Evolutionary conservation across 2,888 invertebrate genomes (phyloP).

Genomic region (Tenodera sinensis): DNA sequence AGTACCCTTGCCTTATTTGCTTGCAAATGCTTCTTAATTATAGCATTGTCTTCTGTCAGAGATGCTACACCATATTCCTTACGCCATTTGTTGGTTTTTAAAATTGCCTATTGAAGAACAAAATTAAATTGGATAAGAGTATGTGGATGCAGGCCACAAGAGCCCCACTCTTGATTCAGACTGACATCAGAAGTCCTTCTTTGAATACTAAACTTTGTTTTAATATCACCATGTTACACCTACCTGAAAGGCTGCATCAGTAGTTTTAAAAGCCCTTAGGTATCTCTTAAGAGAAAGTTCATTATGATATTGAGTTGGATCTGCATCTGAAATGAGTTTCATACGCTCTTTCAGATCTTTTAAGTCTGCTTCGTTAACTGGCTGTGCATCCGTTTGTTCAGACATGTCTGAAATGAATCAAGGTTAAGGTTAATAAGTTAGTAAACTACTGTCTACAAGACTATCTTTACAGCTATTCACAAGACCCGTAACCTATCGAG

Average conservation of each 20-base stretch:
- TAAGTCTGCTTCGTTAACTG: conserved; percentile 61
- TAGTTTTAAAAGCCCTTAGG: conserved; percentile 68
- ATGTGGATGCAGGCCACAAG: too few relatives aligned
- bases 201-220: not conserved
- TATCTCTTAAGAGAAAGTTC: conserved; percentile 69
- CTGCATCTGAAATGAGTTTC: conserved; percentile 68
- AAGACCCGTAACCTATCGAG: too few relatives aligned
- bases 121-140: not conserved
- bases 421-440: not conserved
- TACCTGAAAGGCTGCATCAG: conserved; percentile 72
- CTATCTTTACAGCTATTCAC: too few relatives aligned
- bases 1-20: conserved; percentile 64
- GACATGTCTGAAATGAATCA: conserved; percentile 3
- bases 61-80: conserved; percentile 65
- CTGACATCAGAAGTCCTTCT: not conserved
- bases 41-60: conserved; percentile 52
- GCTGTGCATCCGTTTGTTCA: conserved; percentile 39
- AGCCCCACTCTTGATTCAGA: too few relatives aligned
- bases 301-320: conserved; percentile 70
- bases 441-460: too few relatives aligned
- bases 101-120: conserved; percentile 56
- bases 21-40: conserved; percentile 55
- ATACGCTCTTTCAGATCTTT: conserved; percentile 66
- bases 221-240: not conserved
- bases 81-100: conserved; percentile 79